Base-by-base conservation (phyloP, 2,797 vertebrate genomes). In the Takifugu rubripes region DNA sequence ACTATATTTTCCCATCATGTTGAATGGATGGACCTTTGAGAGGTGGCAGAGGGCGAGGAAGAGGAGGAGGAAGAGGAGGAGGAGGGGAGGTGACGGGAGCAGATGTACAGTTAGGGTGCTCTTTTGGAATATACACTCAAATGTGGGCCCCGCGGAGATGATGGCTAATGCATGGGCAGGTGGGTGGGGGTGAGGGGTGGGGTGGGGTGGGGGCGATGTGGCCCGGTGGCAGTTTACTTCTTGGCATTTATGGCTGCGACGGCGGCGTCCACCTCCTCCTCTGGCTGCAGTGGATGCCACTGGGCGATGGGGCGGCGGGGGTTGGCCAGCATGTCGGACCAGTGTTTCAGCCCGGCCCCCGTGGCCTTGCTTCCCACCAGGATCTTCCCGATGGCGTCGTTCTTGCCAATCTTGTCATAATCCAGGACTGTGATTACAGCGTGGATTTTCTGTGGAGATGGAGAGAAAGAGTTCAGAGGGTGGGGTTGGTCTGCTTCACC, bases 251-350 rank as follows among this genome's bases (percentile, higher is more conserved):
- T 92, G 53, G 93, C 94, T 29, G 94, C 94, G 54, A 92, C 85
- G 40, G 85, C 59, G 6, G 81, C 90, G 3, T 98, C 96, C 62
- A 98, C 94, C 84, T 99, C 97, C 61, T 98, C 97, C 86, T 98
- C 97, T 0, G 95, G 96, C 87, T 95, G 95, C 64, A 99, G 93
- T 0, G 96, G 95, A 90, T 99, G 96, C 97, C 97, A 99, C 90
- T 99, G 97, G 64, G 97, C 96, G 0, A 99, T 95, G 78, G 97
- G 97, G 75, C 97, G 91, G 16, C 97, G 92, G 1, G 97, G 97
- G 83, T 99, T 99, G 68, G 97, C 94, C 90, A 96, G 87, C 97
- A 99, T 99, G 90, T 99, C 97, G 0, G 96, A 96, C 96, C 96
- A 99, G 91, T 99, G 97, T 88, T 96, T 92, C 51, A 98, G 94